Conservation (phyloP, 2,797 vertebrate species). For the Euphonia xanthogaster region DNA sequence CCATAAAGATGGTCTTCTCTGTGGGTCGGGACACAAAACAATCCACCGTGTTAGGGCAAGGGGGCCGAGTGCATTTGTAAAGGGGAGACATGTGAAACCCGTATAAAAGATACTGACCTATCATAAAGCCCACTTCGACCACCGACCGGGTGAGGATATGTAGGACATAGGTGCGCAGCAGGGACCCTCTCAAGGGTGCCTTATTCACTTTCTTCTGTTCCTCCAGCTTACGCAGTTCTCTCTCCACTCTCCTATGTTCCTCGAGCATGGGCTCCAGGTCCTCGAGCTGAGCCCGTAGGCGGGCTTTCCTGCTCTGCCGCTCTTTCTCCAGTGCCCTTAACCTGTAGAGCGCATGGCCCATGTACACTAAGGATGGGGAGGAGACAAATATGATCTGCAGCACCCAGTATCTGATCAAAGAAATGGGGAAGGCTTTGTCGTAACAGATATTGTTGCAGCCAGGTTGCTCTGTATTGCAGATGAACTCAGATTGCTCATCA, state of each 20-base stretch:
- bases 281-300: conserved; percentile 86
- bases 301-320: conserved; percentile 84
- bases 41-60: conserved; percentile 93
- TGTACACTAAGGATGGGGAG: conserved; percentile 92
- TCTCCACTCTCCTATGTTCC: conserved; percentile 85
- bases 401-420: conserved; percentile 95
- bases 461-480: conserved; percentile 94
- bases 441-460: conserved; percentile 95
- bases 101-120: conserved; percentile 91
- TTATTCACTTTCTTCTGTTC: conserved; percentile 91
- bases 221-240: conserved; percentile 87
- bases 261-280: conserved; percentile 78
- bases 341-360: conserved; percentile 91
- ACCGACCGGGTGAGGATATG: conserved; percentile 92
- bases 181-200: conserved; percentile 88
- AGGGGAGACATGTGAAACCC: conserved; percentile 88
- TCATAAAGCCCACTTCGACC: conserved; percentile 91
- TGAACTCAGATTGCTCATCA: conserved; percentile 92
- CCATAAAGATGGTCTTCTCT: conserved; percentile 95
- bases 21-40: conserved; percentile 95
- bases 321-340: conserved; percentile 91
- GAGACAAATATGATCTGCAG: conserved; percentile 95
- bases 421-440: conserved; percentile 93
- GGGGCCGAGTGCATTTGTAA: conserved; percentile 87
- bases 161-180: conserved; percentile 90